Percentiles rank a stretch among this genome's conserved stretches.
Conservation (phyloP, 1,140 invertebrate species). For the Bombus balteatus region DNA sequence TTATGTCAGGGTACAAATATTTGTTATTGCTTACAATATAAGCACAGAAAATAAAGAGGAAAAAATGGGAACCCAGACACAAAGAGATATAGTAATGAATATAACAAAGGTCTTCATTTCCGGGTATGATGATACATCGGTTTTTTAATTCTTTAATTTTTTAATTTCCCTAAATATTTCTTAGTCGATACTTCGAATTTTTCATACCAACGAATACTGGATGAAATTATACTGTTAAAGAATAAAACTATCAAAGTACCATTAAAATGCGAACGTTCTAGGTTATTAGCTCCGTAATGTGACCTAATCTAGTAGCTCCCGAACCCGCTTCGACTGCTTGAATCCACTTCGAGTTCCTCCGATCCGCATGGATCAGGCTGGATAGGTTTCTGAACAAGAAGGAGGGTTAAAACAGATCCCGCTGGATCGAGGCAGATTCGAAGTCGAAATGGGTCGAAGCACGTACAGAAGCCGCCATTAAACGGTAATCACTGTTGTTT, state of each 20-base stretch:
- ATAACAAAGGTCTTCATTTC: background rate
- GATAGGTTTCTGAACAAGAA: conserved; percentile 29
- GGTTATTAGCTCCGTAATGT: conserved; percentile 17
- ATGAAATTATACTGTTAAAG: background rate
- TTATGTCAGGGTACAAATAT: background rate
- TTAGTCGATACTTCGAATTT: background rate
- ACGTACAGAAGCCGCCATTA: conserved; percentile 11
- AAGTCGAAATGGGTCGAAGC: conserved; percentile 15
- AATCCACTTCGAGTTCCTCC: conserved; percentile 14
- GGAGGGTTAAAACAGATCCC: conserved; percentile 31
- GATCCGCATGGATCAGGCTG: conserved; percentile 36
- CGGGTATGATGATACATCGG: too few species aligned
- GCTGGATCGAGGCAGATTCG: conserved; percentile 6
- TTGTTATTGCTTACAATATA: background rate
- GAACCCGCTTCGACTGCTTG: background rate
- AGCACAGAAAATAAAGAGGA: background rate
- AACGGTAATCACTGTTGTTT: conserved; percentile 39
- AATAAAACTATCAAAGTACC: background rate
- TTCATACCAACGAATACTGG: too few species aligned
- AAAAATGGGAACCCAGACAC: background rate
- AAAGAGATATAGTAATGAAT: background rate
- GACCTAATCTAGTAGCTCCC: conserved; percentile 7
- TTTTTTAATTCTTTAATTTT: background rate
- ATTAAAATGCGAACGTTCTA: conserved; percentile 12
- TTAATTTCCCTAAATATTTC: background rate